Percentiles rank a stretch among this genome's conserved stretches.
Evolutionary conservation across 2,888 invertebrate species (phyloP).

Genomic region (Drosophila merina): DNA sequence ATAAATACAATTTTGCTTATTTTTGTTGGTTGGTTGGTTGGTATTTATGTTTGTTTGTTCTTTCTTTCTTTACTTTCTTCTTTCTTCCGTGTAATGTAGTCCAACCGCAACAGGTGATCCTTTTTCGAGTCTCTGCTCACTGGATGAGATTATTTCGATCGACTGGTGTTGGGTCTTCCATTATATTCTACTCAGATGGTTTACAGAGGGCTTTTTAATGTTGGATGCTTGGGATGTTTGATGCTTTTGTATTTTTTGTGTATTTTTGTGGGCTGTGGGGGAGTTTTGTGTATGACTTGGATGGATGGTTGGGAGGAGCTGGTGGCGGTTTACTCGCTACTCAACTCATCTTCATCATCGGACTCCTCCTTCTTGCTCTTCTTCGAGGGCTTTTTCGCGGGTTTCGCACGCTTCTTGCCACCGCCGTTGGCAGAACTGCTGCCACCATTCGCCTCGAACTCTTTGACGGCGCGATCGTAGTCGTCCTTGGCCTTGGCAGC

Average conservation of each 20-base stretch:
- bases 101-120: not conserved
- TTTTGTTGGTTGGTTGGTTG: constrained; percentile 27
- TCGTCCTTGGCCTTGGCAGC: constrained; percentile 94
- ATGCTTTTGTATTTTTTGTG: constrained; percentile 1
- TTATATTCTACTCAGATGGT: constrained; percentile 16
- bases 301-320: constrained; percentile 18
- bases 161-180: not conserved
- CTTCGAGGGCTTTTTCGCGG: constrained; percentile 84
- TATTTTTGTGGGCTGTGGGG: not conserved
- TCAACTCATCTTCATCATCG: constrained; percentile 87
- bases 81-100: constrained; percentile 1
- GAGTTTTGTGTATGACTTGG: constrained; percentile 30
- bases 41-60: constrained; percentile 5
- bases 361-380: constrained; percentile 87
- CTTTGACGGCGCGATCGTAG: constrained; percentile 94
- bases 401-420: constrained; percentile 85
- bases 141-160: not conserved
- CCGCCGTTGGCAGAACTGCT: constrained; percentile 85
- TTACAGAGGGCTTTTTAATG: constrained; percentile 9
- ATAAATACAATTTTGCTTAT: constrained; percentile 65
- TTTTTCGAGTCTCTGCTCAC: not conserved
- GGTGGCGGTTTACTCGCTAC: constrained; percentile 85
- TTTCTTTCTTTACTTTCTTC: not conserved
- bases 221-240: not conserved
- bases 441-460: constrained; percentile 92